Conservation (phyloP, 2,888 invertebrate species). For the Dryobotodes eremita region DNA sequence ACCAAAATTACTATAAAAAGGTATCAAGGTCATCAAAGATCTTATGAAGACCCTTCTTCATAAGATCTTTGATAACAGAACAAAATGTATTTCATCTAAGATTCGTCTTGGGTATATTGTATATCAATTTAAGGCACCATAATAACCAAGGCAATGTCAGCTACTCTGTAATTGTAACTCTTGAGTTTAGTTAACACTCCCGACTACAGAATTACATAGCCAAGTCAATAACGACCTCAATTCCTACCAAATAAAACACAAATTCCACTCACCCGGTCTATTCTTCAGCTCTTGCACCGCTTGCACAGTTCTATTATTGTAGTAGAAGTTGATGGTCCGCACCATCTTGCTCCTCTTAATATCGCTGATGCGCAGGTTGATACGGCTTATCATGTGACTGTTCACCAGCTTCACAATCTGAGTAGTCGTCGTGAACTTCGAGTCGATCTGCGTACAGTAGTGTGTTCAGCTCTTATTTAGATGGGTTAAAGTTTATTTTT, state of each 20-base stretch:
- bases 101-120: background rate
- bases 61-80: background rate
- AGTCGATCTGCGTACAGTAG: slow-evolving; percentile 93
- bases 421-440: slow-evolving; percentile 99
- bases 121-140: background rate
- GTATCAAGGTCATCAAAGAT: too few species aligned
- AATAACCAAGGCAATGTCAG: background rate
- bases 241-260: background rate
- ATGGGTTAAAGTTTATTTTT: slow-evolving; percentile 46
- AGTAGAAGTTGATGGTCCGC: slow-evolving; percentile 98
- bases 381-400: slow-evolving; percentile 98
- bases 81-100: background rate
- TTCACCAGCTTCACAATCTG: slow-evolving; percentile 99
- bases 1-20: background rate
- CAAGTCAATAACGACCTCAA: background rate
- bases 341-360: slow-evolving; percentile 99
- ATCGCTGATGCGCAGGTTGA: slow-evolving; percentile 98
- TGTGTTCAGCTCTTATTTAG: slow-evolving; percentile 77
- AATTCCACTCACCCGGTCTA: slow-evolving; percentile 92
- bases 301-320: slow-evolving; percentile 98
- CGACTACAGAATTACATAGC: background rate
- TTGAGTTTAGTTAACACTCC: background rate
- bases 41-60: too few species aligned
- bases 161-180: background rate
- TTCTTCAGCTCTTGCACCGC: slow-evolving; percentile 99